A percentile compares a stretch with the other conserved stretches of the same genome.
Evolutionary conservation across 2,797 vertebrate genomes (phyloP).

Genomic region (Pygocentrus nattereri): DNA sequence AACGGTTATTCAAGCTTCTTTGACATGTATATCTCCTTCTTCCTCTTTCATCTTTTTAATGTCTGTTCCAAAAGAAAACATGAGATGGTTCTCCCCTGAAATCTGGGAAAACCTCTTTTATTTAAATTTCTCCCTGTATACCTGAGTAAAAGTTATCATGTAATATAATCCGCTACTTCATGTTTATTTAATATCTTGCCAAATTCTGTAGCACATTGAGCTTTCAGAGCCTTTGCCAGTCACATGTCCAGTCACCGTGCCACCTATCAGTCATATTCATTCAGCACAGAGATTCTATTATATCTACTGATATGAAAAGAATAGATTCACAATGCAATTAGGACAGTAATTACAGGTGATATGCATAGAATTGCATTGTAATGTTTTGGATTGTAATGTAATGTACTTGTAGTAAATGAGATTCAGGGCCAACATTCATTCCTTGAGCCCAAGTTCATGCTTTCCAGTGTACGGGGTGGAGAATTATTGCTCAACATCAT

Average conservation of each 20-base stretch:
- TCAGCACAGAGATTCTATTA: background rate
- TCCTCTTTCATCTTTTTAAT: background rate
- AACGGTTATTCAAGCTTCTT: constrained; percentile 68
- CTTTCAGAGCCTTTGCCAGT: background rate
- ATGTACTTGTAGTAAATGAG: constrained; percentile 43
- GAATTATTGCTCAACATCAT: constrained; percentile 78
- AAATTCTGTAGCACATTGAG: background rate
- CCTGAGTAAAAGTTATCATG: background rate
- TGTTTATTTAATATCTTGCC: background rate
- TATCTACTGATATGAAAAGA: background rate
- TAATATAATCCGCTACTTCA: background rate
- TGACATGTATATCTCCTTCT: background rate
- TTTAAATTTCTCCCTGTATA: background rate
- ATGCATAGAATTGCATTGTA: constrained; percentile 34
- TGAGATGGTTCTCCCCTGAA: background rate
- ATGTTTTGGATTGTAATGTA: constrained; percentile 6
- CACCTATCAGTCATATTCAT: background rate
- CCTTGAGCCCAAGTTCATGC: constrained; percentile 49
- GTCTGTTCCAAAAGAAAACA: background rate
- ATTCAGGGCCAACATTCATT: constrained; percentile 63
- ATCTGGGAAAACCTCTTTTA: background rate
- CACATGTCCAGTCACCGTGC: too few relatives aligned
- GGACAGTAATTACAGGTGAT: constrained; percentile 1
- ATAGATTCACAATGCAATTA: background rate
- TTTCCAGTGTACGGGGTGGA: constrained; percentile 64